These are phyloP conservation scores for Ifrita kowaldi DNA, from an alignment of 2,113 vertebrate species.

Conservation along the genomic window DNA sequence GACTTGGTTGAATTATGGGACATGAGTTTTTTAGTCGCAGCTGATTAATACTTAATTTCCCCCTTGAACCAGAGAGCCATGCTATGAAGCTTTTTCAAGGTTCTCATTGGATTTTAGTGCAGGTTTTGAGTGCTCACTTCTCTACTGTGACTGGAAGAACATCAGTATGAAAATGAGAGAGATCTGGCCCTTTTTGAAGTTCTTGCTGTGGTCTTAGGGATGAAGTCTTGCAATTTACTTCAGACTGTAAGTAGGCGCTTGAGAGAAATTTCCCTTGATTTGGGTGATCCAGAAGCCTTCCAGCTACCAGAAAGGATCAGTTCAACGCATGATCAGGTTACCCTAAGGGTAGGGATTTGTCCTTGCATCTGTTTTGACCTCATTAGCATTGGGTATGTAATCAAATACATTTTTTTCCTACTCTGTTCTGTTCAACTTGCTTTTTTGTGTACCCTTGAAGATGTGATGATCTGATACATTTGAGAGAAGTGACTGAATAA, in stretches of 20 bases:
- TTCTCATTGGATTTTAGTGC: not conserved
- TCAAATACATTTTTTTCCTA: slow-evolving; percentile 61
- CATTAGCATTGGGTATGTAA: slow-evolving; percentile 49
- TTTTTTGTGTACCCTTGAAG: slow-evolving; percentile 33
- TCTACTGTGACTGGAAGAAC: not conserved
- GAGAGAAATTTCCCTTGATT: slow-evolving; percentile 33
- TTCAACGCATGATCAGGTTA: slow-evolving; percentile 82
- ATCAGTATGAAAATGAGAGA: not conserved
- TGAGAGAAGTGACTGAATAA: slow-evolving; percentile 9
- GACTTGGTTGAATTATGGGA: slow-evolving; percentile 5
- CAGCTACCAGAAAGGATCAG: slow-evolving; percentile 66
- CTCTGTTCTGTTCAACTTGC: not conserved
- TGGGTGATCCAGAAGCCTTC: slow-evolving; percentile 12
- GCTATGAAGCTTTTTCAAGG: not conserved
- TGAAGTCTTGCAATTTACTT: slow-evolving; percentile 2
- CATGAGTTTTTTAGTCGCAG: not conserved
- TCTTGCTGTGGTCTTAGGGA: not conserved
- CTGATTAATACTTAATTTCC: slow-evolving; percentile 12
- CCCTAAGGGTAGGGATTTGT: slow-evolving; percentile 83
- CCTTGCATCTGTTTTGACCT: slow-evolving; percentile 79
- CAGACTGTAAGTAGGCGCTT: not conserved
- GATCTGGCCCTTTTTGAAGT: not conserved
- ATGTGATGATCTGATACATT: slow-evolving; percentile 23
- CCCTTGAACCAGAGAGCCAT: not conserved
- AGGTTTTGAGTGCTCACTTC: not conserved